Base-by-base conservation (phyloP, 2,113 vertebrate genomes). In the Nothocercus nigrocapillus region DNA sequence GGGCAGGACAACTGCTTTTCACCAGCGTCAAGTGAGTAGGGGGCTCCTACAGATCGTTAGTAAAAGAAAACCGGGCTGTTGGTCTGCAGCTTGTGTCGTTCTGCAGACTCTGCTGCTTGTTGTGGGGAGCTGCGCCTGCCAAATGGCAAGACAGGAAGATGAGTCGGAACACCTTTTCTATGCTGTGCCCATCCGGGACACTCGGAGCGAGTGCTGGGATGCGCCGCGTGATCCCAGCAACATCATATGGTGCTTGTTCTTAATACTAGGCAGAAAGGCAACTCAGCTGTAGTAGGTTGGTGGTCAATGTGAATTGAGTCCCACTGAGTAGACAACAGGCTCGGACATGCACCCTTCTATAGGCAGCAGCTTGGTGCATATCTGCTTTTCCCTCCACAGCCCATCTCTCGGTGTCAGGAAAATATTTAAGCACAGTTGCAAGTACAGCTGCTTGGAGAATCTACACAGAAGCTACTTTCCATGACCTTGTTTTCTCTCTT, bases 201-300 rank as follows among this genome's bases (percentile, higher is more conserved):
- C 7, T 5, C 6, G 22, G 30, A 20, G 32, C 38, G 28, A 40
- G 28, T 1, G 18, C 1, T 53, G 18, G 76, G 64, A 18, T 2
- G 1, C 21, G 1, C 2, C 7, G 13, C 2, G 9, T 24, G 30
- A 14, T 72, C 51, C 66, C 91, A 47, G 51, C 30, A 73, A 2
- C 11, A 14, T 27, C 49, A 2, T 51, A 34, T 21, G 38, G 3
- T 0, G 2, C 58, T 58, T 1, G 1, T 17, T 45, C 67, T 10
- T 9, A 24, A 32, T 2, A 2, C 49, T 19, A 36, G 28, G 73
- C 51, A 12, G 42, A 13, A 5, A 30, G 59, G 51, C 49, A 36
- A 28, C 9, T 16, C 11, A 5, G 11, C 4, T n/a, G 77, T 27
- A 44, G 62, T 38, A 16, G 19, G 1, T 7, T 19, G 34, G 34